phyloP scores from a whole-genome alignment of 2,113 vertebrate genomes.

The Coturnix japonica region DNA sequence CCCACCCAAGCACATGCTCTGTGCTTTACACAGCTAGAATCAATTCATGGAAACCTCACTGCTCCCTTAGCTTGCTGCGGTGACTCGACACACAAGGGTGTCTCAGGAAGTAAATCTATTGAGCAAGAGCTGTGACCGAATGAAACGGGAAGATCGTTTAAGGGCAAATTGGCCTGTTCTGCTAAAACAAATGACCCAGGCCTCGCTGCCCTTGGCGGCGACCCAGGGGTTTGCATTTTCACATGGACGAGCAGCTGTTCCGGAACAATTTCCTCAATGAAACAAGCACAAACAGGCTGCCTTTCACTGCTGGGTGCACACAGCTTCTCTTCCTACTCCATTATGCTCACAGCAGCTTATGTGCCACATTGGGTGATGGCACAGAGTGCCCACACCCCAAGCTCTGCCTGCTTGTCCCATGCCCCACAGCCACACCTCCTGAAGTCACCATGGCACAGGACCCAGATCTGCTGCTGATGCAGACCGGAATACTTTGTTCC shows the following conservation, averaged over 20 bases:
- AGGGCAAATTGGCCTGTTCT: constrained; percentile 53
- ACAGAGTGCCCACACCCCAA: neutral
- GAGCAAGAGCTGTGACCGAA: constrained; percentile 25
- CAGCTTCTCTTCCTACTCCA: constrained; percentile 21
- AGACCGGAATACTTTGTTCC: neutral
- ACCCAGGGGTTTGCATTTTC: constrained; percentile 64
- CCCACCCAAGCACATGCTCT: neutral
- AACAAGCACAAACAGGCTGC: constrained; percentile 59
- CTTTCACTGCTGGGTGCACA: neutral
- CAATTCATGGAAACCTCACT: neutral
- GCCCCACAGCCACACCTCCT: neutral
- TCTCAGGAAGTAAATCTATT: constrained; percentile 1
- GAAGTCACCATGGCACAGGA: neutral
- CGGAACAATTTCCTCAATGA: constrained; percentile 63
- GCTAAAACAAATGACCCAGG: constrained; percentile 65
- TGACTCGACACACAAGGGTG: accelerated
- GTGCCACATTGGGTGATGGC: constrained; percentile 24
- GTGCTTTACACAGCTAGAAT: neutral
- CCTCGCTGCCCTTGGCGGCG: constrained; percentile 57
- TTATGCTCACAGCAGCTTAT: neutral
- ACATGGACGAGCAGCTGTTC: constrained; percentile 66
- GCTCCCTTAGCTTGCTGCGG: neutral
- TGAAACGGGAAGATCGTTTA: constrained; percentile 51
- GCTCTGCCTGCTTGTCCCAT: neutral
- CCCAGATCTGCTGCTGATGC: neutral